phyloP scores from a whole-genome alignment of 2,797 vertebrate species.

The Hippopotamyrus pictus region DNA sequence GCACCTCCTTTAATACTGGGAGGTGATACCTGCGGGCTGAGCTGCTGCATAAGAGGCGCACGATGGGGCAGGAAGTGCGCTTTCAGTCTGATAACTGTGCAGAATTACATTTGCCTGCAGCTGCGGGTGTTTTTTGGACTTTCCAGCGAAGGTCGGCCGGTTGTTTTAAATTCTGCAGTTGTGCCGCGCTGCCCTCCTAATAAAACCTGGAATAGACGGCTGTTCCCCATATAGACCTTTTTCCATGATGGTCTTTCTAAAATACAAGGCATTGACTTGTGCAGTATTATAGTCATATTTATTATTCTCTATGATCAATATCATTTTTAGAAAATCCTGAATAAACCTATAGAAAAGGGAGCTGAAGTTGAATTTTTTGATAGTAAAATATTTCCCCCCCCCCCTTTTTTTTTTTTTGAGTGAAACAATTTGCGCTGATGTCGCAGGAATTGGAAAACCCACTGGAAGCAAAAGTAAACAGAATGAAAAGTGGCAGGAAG shows the following conservation, averaged over 20 bases:
- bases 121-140: neutral
- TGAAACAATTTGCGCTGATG: neutral
- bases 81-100: neutral
- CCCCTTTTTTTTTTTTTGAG: neutral
- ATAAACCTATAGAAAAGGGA: neutral
- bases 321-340: neutral
- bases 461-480: neutral
- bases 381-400: neutral
- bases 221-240: neutral
- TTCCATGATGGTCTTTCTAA: neutral
- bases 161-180: neutral
- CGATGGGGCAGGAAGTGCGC: neutral
- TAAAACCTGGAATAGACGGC: neutral
- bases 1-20: neutral
- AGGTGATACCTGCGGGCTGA: neutral
- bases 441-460: neutral
- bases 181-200: neutral
- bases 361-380: neutral
- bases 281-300: neutral
- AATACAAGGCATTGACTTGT: neutral
- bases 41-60: neutral
- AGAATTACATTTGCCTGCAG: neutral
- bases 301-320: neutral
- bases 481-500: neutral
- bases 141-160: neutral